Conservation (phyloP, 2,888 invertebrate genomes). For the Rhimphoctona megacephalus region DNA sequence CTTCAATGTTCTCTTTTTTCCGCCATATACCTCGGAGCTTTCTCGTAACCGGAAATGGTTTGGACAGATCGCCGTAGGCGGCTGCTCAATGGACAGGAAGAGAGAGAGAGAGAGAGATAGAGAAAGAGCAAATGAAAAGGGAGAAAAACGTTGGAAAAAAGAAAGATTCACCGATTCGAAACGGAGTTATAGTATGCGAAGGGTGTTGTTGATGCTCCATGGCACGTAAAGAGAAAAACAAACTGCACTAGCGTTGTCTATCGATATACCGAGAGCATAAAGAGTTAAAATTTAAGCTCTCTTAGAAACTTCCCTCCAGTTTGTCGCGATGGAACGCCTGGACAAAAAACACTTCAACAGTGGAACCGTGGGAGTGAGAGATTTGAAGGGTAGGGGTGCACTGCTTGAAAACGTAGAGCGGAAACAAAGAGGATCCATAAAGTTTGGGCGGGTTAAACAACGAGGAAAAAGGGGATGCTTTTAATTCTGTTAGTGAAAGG, state of each 20-base stretch:
- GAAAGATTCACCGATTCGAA: conserved; percentile 15
- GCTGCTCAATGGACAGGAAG: conserved; percentile 16
- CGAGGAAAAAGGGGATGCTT: conserved; percentile 48
- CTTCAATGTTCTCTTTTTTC: conserved; percentile 1
- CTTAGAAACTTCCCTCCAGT: conserved; percentile 46
- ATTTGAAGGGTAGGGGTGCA: not conserved
- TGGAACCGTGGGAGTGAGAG: conserved; percentile 15
- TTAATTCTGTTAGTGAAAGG: conserved; percentile 50
- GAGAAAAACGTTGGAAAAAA: conserved; percentile 3
- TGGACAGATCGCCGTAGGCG: conserved; percentile 38
- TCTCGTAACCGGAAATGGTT: conserved; percentile 59
- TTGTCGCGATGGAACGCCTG: conserved; percentile 42
- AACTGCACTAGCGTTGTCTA: conserved; percentile 30
- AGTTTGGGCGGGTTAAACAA: conserved; percentile 45
- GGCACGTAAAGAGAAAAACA: conserved; percentile 56
- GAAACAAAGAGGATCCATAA: conserved; percentile 42
- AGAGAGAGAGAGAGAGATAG: conserved; percentile 11
- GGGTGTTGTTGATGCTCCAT: conserved; percentile 43
- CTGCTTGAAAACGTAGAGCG: not conserved
- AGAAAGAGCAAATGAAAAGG: too few relatives aligned
- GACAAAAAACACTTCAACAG: conserved; percentile 40
- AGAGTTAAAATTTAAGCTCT: conserved; percentile 57
- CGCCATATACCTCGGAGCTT: conserved; percentile 23
- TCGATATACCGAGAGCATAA: not conserved
- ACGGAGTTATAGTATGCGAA: conserved; percentile 40